Percentiles rank a stretch among this genome's conserved stretches.
Evolutionary conservation across 2,113 vertebrate species (phyloP).

Genomic region (Semnornis frantzii): DNA sequence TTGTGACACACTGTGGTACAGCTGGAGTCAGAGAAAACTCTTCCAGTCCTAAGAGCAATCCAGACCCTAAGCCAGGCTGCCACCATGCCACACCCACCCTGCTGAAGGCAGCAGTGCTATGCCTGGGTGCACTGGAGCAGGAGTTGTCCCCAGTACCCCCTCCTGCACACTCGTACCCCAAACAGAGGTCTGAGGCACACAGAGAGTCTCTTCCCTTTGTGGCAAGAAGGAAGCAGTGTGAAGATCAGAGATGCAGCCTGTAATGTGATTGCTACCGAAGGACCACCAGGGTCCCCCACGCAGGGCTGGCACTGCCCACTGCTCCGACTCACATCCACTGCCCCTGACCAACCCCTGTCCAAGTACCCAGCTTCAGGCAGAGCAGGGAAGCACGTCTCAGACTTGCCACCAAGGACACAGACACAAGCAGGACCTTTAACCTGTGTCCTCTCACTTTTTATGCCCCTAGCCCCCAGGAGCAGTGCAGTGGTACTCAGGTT

Average conservation of each 20-base stretch:
- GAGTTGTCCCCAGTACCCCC: neutral
- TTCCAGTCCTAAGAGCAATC: neutral
- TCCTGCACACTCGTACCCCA: neutral
- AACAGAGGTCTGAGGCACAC: neutral
- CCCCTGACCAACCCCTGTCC: neutral
- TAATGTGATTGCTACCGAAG: neutral
- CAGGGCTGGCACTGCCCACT: neutral
- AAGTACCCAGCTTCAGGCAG: neutral
- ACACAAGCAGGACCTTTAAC: neutral
- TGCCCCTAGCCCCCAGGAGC: neutral
- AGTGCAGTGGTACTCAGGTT: neutral
- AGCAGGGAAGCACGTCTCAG: neutral
- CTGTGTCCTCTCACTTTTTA: neutral
- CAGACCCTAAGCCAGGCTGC: neutral
- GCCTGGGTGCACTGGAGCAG: neutral
- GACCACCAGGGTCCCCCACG: neutral
- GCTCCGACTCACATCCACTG: neutral
- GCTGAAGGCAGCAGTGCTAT: neutral
- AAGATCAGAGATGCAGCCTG: neutral
- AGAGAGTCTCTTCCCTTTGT: neutral
- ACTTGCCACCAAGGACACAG: neutral
- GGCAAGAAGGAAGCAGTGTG: neutral
- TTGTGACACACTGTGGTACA: fast-evolving
- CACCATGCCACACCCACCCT: neutral
- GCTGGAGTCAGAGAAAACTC: neutral